Conservation (phyloP, 2,797 vertebrate genomes). For the Furcifer pardalis region DNA sequence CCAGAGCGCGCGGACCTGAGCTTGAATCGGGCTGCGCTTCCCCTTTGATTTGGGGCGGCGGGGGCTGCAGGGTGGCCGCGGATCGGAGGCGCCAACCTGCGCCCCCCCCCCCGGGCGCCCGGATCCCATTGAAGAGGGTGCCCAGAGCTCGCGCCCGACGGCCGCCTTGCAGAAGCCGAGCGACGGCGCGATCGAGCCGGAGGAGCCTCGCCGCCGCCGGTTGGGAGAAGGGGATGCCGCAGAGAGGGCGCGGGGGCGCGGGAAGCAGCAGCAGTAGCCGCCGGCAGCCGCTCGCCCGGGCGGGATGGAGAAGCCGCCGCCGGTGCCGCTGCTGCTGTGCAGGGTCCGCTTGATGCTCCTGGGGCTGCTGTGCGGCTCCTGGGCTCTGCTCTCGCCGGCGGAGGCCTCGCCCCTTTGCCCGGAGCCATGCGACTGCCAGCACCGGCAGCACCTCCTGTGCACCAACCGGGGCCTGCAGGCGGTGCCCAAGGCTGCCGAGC, state of each 20-base stretch:
- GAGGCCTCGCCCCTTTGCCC: conserved; percentile 79
- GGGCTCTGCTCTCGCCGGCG: conserved; percentile 56
- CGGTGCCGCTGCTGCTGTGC: conserved; percentile 63
- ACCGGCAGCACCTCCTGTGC: conserved; percentile 89
- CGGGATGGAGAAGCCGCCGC: conserved; percentile 54
- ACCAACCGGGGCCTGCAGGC: conserved; percentile 89
- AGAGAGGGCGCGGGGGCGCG: conserved; percentile 65
- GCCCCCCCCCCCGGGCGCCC: background rate
- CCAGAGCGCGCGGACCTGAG: too few relatives aligned
- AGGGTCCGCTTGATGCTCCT: conserved; percentile 68
- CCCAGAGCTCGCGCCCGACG: too few relatives aligned
- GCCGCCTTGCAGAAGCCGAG: too few relatives aligned
- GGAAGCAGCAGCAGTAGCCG: conserved; percentile 69
- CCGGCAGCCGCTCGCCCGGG: conserved; percentile 28
- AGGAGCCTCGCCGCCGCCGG: conserved; percentile 65
- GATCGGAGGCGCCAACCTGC: background rate
- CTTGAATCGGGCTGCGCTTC: too few relatives aligned
- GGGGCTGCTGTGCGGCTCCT: conserved; percentile 63
- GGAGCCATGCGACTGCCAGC: conserved; percentile 91
- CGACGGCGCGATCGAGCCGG: too few relatives aligned
- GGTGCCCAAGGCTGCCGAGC: conserved; percentile 80
- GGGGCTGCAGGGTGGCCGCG: background rate
- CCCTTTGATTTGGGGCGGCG: background rate
- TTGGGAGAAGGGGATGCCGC: conserved; percentile 72
- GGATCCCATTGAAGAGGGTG: too few relatives aligned